These are phyloP conservation scores for Benthosema pterotum DNA, from an alignment of 2,797 vertebrate species.

Conservation along the genomic window DNA sequence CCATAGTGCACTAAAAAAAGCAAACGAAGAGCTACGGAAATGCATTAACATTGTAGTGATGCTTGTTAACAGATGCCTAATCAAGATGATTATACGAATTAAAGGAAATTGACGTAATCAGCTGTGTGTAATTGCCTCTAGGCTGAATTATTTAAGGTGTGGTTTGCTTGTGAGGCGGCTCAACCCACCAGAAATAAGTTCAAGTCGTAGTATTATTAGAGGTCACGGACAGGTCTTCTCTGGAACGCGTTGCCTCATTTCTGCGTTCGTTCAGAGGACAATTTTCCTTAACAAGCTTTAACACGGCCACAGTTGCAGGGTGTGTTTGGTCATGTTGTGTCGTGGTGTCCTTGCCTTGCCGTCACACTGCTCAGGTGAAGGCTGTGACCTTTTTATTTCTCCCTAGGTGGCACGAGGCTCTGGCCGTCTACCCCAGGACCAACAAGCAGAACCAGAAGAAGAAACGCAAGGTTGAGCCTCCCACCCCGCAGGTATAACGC, in stretches of 20 bases:
- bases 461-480: constrained; percentile 96
- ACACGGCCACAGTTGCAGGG: background rate
- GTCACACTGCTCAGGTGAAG: constrained; percentile 4
- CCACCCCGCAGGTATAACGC: constrained; percentile 91
- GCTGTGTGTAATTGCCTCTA: too few relatives aligned
- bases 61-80: too few relatives aligned
- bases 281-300: constrained; percentile 2
- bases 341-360: background rate
- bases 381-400: constrained; percentile 15
- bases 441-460: constrained; percentile 99
- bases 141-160: too few relatives aligned
- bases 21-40: too few relatives aligned
- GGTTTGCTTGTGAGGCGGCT: too few relatives aligned
- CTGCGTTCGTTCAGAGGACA: constrained; percentile 5
- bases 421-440: constrained; percentile 92
- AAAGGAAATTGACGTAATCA: too few relatives aligned
- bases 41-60: too few relatives aligned
- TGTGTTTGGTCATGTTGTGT: constrained; percentile 16
- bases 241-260: background rate
- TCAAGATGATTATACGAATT: too few relatives aligned
- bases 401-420: constrained; percentile 93
- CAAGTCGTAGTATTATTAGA: background rate
- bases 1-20: too few relatives aligned
- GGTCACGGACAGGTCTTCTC: background rate
- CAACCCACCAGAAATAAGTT: too few relatives aligned